phyloP scores from a whole-genome alignment of 2,797 vertebrate genomes.

The Clarias laeviceps region DNA sequence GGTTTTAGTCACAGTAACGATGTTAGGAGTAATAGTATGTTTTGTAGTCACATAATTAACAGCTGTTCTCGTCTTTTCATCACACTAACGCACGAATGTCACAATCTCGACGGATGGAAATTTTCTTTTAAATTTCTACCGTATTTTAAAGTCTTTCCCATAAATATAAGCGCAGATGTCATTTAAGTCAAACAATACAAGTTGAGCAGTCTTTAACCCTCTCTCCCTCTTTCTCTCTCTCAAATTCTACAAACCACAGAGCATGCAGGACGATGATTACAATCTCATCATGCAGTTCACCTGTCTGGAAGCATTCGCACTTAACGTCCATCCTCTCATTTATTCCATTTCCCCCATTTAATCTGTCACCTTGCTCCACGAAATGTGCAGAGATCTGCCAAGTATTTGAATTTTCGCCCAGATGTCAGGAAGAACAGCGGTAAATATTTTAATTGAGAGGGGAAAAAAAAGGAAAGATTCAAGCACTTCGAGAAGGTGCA shows the following conservation, averaged over 20 bases:
- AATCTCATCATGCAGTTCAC: constrained; percentile 11
- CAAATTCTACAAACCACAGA: not conserved
- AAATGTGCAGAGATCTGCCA: not conserved
- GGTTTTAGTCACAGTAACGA: too few relatives aligned
- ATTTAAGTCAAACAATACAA: not conserved
- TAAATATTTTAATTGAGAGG: not conserved
- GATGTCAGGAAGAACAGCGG: not conserved
- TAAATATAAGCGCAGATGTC: not conserved
- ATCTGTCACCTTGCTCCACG: not conserved
- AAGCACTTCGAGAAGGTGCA: not conserved
- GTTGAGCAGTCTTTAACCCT: not conserved
- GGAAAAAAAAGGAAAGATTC: not conserved
- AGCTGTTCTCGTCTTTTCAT: not conserved
- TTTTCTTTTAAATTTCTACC: not conserved
- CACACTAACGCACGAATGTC: not conserved
- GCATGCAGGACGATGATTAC: constrained; percentile 21
- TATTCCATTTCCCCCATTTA: not conserved
- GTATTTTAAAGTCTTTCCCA: not conserved
- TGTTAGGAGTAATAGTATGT: too few relatives aligned
- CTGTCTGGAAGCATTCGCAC: constrained; percentile 3
- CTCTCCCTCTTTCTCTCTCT: not conserved
- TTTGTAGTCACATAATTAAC: not conserved
- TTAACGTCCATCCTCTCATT: not conserved
- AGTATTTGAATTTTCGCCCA: not conserved
- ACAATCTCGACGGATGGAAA: not conserved